Conservation (phyloP, 2,113 vertebrate species). For the Cyprinodon tularosa region DNA sequence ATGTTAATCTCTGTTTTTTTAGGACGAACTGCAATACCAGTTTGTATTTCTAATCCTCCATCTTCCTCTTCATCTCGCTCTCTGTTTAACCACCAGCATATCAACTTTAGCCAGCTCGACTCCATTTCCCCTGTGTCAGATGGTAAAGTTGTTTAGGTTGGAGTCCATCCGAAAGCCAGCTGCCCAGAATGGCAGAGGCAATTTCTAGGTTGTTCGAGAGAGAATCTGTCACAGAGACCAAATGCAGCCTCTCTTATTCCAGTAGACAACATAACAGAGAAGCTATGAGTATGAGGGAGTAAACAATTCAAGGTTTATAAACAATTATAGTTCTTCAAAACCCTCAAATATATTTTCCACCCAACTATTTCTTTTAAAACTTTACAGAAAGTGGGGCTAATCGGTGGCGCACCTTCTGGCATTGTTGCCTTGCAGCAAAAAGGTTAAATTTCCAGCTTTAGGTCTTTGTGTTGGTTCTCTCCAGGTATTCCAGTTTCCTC, state of each 20-base stretch:
- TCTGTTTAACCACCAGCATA: constrained; percentile 60
- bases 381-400: too few species aligned
- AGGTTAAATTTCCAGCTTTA: too few species aligned
- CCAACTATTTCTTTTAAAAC: neutral
- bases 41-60: constrained; percentile 32
- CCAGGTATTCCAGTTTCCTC: too few species aligned
- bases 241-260: constrained; percentile 26
- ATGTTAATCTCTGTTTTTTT: constrained; percentile 66
- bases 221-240: constrained; percentile 22
- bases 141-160: constrained; percentile 76
- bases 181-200: constrained; percentile 62
- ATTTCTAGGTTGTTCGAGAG: constrained; percentile 63
- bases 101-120: constrained; percentile 74
- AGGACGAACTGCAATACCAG: constrained; percentile 59
- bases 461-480: too few species aligned
- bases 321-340: neutral
- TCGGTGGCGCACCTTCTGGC: too few species aligned
- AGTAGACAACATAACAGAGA: constrained; percentile 42
- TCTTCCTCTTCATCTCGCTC: constrained; percentile 18
- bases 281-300: neutral
- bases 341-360: neutral
- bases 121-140: constrained; percentile 60
- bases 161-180: constrained; percentile 68
- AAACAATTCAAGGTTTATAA: neutral
- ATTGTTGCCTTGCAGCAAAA: too few species aligned